Evolutionary conservation across 2,888 invertebrate species (phyloP).

Genomic region (Griposia aprilina): DNA sequence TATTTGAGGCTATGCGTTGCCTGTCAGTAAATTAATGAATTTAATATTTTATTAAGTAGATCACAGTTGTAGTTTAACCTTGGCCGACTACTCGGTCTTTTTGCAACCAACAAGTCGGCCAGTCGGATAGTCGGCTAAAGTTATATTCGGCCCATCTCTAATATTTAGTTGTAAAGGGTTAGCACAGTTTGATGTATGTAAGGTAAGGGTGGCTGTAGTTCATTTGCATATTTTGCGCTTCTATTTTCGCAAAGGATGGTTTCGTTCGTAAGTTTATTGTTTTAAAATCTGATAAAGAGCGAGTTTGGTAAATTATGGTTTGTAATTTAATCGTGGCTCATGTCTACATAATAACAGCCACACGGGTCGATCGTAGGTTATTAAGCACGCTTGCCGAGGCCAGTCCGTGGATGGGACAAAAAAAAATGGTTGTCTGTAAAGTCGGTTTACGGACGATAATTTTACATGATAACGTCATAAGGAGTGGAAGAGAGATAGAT

Average conservation of each 20-base stretch:
- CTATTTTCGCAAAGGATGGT: slow-evolving; percentile 26
- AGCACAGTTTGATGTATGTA: slow-evolving; percentile 56
- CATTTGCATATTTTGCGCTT: slow-evolving; percentile 58
- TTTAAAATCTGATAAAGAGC: slow-evolving; percentile 33
- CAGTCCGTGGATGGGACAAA: neutral
- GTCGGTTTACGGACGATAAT: too few relatives aligned
- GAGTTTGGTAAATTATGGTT: slow-evolving; percentile 2
- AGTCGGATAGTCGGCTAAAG: neutral
- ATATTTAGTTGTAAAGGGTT: slow-evolving; percentile 41
- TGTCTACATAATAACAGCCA: neutral
- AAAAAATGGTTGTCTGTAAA: too few relatives aligned
- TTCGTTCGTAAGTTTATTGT: slow-evolving; percentile 21
- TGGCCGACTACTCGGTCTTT: too few relatives aligned
- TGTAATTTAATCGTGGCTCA: neutral
- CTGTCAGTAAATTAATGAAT: too few relatives aligned
- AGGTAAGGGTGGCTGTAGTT: slow-evolving; percentile 28
- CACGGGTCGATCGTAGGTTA: neutral
- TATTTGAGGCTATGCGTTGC: too few relatives aligned
- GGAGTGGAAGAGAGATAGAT: too few relatives aligned
- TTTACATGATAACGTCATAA: too few relatives aligned
- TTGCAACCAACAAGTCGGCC: neutral
- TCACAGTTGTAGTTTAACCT: neutral
- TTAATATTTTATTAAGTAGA: too few relatives aligned
- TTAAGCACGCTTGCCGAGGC: neutral
- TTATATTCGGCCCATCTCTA: slow-evolving; percentile 2